Conservation (phyloP, 92 coral and sea anemone genomes). For the Palythoa grandiflora region DNA sequence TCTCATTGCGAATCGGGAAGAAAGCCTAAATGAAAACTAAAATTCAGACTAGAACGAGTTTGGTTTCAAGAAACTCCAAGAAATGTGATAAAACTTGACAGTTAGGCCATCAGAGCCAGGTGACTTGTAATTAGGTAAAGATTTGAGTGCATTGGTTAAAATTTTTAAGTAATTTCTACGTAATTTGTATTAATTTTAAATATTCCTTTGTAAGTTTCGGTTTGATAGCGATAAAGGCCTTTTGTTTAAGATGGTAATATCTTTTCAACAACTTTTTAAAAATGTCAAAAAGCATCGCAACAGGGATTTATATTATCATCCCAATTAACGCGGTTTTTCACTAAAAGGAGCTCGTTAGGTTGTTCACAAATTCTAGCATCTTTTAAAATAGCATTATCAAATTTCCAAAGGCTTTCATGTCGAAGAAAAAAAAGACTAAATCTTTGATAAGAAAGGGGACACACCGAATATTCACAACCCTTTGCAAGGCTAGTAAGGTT, state of each 20-base stretch:
- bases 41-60: neutral
- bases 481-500: too few relatives aligned
- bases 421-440: too few relatives aligned
- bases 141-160: too few relatives aligned
- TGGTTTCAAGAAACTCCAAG: neutral
- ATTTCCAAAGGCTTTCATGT: too few relatives aligned
- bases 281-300: neutral
- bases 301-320: neutral
- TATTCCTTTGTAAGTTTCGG: neutral
- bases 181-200: too few relatives aligned
- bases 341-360: too few relatives aligned
- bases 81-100: neutral
- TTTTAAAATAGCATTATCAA: too few relatives aligned
- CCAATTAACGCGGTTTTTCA: neutral
- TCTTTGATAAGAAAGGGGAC: too few relatives aligned
- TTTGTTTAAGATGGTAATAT: neutral
- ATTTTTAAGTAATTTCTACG: too few relatives aligned
- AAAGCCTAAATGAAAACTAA: neutral
- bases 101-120: conserved; percentile 16
- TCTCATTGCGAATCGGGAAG: neutral
- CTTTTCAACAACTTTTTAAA: neutral
- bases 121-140: too few relatives aligned
- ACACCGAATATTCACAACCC: too few relatives aligned
- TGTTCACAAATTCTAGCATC: too few relatives aligned
- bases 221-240: neutral